Conservation (phyloP, 2,888 invertebrate species). For the Cybosia mesomella region DNA sequence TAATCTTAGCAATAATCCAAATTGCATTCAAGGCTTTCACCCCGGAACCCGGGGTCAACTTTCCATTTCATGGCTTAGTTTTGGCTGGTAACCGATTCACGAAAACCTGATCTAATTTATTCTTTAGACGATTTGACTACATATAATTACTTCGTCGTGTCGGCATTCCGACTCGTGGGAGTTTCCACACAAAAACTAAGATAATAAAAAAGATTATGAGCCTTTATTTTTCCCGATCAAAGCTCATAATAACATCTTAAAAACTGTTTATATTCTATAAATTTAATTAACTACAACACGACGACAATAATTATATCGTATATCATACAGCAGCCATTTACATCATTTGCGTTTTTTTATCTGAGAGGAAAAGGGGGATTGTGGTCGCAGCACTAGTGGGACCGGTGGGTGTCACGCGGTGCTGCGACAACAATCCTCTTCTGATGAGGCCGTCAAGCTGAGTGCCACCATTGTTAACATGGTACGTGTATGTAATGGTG, state of each 20-base stretch:
- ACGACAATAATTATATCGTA: not conserved
- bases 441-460: no score
- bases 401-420: no score
- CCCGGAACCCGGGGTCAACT: no score
- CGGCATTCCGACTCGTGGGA: not conserved
- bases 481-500: no score
- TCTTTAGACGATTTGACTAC: not conserved
- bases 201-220: not conserved
- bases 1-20: no score
- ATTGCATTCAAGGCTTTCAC: no score
- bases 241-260: not conserved
- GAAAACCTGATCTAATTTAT: no score
- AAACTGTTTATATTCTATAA: not conserved
- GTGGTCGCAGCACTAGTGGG: no score
- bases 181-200: not conserved
- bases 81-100: no score
- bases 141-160: not conserved
- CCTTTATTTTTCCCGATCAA: not conserved
- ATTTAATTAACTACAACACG: not conserved
- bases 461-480: no score
- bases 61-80: no score
- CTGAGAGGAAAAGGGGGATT: constrained; percentile 6
- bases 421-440: no score
- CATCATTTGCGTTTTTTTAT: not conserved
- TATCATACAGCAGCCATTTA: constrained; percentile 1